phyloP scores from a whole-genome alignment of 2,797 vertebrate species.

The Sus cebifrons region DNA sequence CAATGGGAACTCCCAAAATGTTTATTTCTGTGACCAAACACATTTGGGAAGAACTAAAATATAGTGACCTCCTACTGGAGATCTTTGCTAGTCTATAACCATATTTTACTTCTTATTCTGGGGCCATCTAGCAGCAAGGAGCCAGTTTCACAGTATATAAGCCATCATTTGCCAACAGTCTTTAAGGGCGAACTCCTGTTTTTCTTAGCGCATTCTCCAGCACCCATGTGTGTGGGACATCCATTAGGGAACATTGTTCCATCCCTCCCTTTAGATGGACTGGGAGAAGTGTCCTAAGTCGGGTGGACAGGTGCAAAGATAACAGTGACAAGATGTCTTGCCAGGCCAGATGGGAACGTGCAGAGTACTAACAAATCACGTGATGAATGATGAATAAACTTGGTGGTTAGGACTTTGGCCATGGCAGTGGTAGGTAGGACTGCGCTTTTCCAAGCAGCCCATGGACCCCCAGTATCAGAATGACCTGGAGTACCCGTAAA shows the following conservation, averaged over 20 bases:
- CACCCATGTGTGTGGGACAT: background rate
- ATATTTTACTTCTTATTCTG: background rate
- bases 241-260: background rate
- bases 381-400: background rate
- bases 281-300: background rate
- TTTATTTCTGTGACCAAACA: background rate
- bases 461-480: background rate
- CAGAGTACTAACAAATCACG: background rate
- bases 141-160: background rate
- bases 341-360: background rate
- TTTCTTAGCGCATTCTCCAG: background rate
- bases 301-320: background rate
- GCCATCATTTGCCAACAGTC: background rate
- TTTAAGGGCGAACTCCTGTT: background rate
- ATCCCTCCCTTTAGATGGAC: background rate
- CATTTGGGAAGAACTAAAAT: too few relatives aligned
- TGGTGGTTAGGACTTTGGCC: background rate
- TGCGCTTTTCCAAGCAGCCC: background rate
- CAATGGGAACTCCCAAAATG: too few relatives aligned
- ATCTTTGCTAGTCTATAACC: background rate
- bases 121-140: background rate
- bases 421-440: too few relatives aligned
- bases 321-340: background rate
- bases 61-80: background rate
- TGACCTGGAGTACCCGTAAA: background rate